phyloP scores from a whole-genome alignment of 2,888 invertebrate genomes.

The Lydus trimaculatus region DNA sequence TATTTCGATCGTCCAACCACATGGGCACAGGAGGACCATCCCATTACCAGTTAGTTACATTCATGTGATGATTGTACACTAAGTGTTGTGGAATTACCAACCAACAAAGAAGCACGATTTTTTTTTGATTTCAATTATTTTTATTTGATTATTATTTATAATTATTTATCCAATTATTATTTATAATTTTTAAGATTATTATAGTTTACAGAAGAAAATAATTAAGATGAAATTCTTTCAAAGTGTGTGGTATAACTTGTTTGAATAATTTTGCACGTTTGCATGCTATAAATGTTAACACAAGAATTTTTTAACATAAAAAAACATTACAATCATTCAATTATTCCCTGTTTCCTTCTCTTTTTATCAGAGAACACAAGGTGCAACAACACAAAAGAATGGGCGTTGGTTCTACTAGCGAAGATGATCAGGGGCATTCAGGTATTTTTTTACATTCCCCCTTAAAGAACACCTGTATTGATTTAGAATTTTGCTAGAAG shows the following conservation, averaged over 20 bases:
- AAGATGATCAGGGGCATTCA: conserved; percentile 80
- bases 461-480: background rate
- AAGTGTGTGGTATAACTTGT: conserved; percentile 20
- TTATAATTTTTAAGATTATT: too few species aligned
- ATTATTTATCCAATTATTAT: conserved; percentile 12
- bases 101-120: conserved; percentile 4
- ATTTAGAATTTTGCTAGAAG: conserved; percentile 61
- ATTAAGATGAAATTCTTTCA: conserved; percentile 8
- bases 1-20: conserved; percentile 77
- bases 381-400: conserved; percentile 77
- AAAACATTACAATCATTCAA: background rate
- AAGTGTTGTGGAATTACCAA: conserved; percentile 19
- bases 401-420: conserved; percentile 73
- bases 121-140: conserved; percentile 1
- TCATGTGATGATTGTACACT: conserved; percentile 30
- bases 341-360: background rate
- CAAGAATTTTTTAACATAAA: background rate
- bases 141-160: conserved; percentile 14
- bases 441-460: conserved; percentile 60
- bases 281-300: conserved; percentile 21
- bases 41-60: conserved; percentile 74
- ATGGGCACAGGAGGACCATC: conserved; percentile 71
- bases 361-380: conserved; percentile 78
- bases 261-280: conserved; percentile 29
- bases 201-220: background rate